Evolutionary conservation across 1,140 invertebrate genomes (phyloP), one percentile per base, ranked within the genome.

Genomic region (Heliconius nattereri): DNA sequence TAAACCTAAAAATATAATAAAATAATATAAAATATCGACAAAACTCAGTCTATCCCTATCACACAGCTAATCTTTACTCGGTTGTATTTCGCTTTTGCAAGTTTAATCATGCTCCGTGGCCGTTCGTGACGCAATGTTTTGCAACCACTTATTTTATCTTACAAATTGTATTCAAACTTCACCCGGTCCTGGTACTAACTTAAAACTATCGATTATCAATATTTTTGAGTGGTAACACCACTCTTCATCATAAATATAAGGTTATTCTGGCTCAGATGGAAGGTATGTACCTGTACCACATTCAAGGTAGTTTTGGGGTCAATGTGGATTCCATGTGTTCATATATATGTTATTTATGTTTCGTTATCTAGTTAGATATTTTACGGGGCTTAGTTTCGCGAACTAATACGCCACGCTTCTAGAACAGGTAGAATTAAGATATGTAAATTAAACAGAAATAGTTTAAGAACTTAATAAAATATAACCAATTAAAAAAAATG

Each of bases 101-200:
- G 92, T 92, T 92, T 94, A 93, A 94, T 92, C 90, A 92, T 92
- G 91, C 89, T 87, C 78, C 85, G 86, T 79, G 83, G 89, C 81
- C 81, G 89, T 80, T 94, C 91, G 92, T 94, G 92, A 94, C 91
- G 91, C 91, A 92, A 92, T 83, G 85, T 94, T 94, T 94, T 91
- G 91, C 89, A 94, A 94, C 81, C 86, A 88, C 90, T 94, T 93
- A 94, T 91, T 94, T 93, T 93, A 92, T 94, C 92, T 93, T 90
- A 90, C 91, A 94, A 94, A 93, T 94, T 93, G 92, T 93, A 89
- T 91, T 90, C 90, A 87, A 29, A 66, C 60, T 66, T 26, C 13
- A 66, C 60, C 26, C 29, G 26, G 60, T 66, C 60, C 26, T 66
- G 26, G 60, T 66, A 66, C 11, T 16, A 45, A 40, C 71, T 60